Conservation (phyloP, 2,113 vertebrate genomes). For the Nettapus auritus region DNA sequence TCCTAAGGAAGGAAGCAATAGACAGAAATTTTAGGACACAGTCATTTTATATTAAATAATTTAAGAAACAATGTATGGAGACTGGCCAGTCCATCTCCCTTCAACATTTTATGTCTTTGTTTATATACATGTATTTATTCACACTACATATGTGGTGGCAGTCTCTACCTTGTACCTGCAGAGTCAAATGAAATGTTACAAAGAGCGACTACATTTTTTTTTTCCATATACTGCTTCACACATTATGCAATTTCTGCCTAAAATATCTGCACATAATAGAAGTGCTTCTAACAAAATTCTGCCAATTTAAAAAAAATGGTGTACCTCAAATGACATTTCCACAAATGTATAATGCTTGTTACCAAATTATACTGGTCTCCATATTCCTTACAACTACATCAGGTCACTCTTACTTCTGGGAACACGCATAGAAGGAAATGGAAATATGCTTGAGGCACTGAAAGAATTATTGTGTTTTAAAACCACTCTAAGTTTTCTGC, state of each 20-base stretch:
- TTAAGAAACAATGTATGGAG: neutral
- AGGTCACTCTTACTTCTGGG: neutral
- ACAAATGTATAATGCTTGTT: neutral
- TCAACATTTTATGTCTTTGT: neutral
- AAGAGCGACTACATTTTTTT: neutral
- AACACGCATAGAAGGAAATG: neutral
- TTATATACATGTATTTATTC: neutral
- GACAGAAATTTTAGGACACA: neutral
- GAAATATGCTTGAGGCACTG: neutral
- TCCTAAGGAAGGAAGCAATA: neutral
- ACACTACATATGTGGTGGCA: neutral
- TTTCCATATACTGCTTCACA: neutral
- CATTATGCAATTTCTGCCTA: neutral
- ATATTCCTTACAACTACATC: neutral
- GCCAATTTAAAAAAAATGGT: neutral
- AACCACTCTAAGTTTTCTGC: neutral
- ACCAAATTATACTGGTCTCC: neutral
- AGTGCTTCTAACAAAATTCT: neutral
- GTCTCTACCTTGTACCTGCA: neutral
- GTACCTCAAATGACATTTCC: neutral
- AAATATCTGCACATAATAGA: neutral
- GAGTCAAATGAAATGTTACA: neutral
- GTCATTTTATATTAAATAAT: neutral
- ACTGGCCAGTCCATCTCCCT: accelerated
- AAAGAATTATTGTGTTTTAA: neutral